Base-by-base conservation (phyloP, 1,140 invertebrate genomes). In the Battus philenor region DNA sequence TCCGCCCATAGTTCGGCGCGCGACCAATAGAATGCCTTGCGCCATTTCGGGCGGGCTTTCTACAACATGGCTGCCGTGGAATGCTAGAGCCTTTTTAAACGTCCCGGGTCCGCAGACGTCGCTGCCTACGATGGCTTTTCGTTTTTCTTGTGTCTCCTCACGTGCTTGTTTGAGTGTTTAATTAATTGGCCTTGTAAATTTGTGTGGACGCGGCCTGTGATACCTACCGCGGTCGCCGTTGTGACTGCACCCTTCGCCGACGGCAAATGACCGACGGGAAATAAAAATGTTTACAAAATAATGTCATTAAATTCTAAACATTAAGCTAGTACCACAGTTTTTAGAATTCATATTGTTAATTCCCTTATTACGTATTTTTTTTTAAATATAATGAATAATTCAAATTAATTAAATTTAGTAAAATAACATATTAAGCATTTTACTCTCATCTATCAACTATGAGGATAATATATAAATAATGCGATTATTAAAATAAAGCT, bases 41-140 rank as follows among this genome's bases (percentile, higher is more conserved):
- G 54, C 26, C 31, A 44, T 24, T 49, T 46, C 59, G 68, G 76
- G 76, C 63, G 70, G 71, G 63, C 61, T 75, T 44, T 47, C 31
- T 34, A 30, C 75, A 82, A 78, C 66, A 83, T 82, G 80, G 80
- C 81, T 71, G 69, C 67, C 50, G 53, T 33, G 41, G 9, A 10
- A 17, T n/a, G 38, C 38, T 41, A 41, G 9, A 41, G 24, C 38
- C 38, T 41, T 41, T 41, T 29, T 27, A 26, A 26, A 39, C 38
- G 38, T 27, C 26, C 12, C n/a, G 17, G 33, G 24, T 10, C 24
- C 10, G 13, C 22, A 41, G 24, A 10, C 38, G 11, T 29, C 24
- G 26, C 12, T 27, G 24, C 24, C 38, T 29, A 9, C 38, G 38
- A 27, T 15, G 7, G 38, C 24, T 27, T 36, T 36, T 29, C 44